Evolutionary conservation across 2,113 vertebrate species (phyloP), one percentile per base, ranked within the genome.

Genomic region (Axis porcinus): DNA sequence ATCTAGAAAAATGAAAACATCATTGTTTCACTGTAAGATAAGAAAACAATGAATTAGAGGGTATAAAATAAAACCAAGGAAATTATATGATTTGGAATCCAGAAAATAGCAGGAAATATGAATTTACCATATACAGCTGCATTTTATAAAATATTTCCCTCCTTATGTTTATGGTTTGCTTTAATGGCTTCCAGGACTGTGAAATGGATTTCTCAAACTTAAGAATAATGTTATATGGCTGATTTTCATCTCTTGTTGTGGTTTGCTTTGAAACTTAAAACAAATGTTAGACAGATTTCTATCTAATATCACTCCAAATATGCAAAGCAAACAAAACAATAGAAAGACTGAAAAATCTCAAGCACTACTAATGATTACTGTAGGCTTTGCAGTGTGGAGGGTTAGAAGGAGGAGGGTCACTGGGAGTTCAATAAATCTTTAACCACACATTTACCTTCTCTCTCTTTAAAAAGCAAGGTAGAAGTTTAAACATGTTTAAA

Each of bases 111-210:
- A 14, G 28, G 54, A 79, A 60, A 79, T 30, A 60, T 47, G 21
- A 79, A 47, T 58, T 91, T 79, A 79, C 19, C 23, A 58, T 43
- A 85, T 2, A 85, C 14, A 25, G 43, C 16, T 19, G 21, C 25
- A 7, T 47, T 79, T 60, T 60, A 91, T 27, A n/a, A 89, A 60
- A 47, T 47, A 23, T 58, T 28, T 58, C 55, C 27, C 16, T 81
- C 55, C 21, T 28, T 81, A 47, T 81, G 28, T 33, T 85, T 58
- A 81, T 36, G 62, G 40, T 92, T 96, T 96, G 64, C 62, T 95
- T 81, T 79, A 92, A 93, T 0, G 21, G 94, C 79, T 98, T 55
- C 95, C 97, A 93, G 60, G 92, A 91, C 86, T 96, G 86, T 57
- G 97, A 97, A 74, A 96, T 86, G 21, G 74, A 36, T 92, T 93